Evolutionary conservation across 1,140 invertebrate genomes (phyloP), one percentile per base, ranked within the genome.

Genomic region (Neodiprion lecontei): DNA sequence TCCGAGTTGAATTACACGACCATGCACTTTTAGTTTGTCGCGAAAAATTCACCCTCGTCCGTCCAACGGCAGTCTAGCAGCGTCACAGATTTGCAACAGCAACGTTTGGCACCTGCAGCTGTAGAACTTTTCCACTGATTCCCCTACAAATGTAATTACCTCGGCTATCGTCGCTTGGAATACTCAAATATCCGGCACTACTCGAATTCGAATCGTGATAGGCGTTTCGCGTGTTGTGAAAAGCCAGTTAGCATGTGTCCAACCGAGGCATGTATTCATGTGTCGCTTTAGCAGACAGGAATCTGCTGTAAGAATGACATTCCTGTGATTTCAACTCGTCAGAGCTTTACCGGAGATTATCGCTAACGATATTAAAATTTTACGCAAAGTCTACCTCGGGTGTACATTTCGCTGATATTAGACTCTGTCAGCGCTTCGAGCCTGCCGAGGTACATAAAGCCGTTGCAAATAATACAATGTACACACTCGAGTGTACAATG

Each of bases 381-480:
- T 2, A 61, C 53, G n/a, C 53, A 61, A 12, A 2, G 11, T 11
- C 11, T 61, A 61, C n/a, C 53, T 11, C 53, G 53, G 2, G n/a
- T 11, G 53, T 8, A 12, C 53, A 61, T 61, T 61, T 61, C 11
- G n/a, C 53, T 61, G 53, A 61, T 61, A 61, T 61, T 61, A 40
- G 28, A 61, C 53, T 61, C 53, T 61, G 53, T 40, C 28, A 40
- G 28, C 2, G 28, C 28, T 40, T 40, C 28, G 5, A 40, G 53
- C 11, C 1, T n/a, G 1, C n/a, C n/a, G 53, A n/a, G 53, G n/a
- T 8, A 61, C 53, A n/a, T 61, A 61, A 61, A 61, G 53, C 53
- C 7, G n/a, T n/a, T 61, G 53, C 53, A 61, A 61, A 61, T 61
- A 61, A 61, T 61, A n/a, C 53, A 61, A 61, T 61, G n/a, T 61